Evolutionary conservation across 2,797 vertebrate species (phyloP), one percentile per base, ranked within the genome.

Genomic region (Pristis pectinata): DNA sequence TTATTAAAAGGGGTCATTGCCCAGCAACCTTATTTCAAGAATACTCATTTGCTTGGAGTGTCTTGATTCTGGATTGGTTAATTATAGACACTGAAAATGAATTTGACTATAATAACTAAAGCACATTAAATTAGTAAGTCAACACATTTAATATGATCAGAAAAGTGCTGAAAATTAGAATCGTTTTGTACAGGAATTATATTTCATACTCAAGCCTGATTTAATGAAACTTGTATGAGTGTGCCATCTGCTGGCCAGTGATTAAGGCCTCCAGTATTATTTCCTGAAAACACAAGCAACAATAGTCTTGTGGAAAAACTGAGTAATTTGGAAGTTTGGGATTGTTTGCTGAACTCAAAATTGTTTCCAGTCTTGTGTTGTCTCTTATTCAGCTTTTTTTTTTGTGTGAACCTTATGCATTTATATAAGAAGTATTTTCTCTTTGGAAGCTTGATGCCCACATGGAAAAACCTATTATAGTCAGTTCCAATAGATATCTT

Each of bases 161-260:
- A 76, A 94, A 74, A 76, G 74, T 53, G 53, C 44, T 49, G 70
- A 76, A 53, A 76, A 76, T 56, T 94, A 67, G 44, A 94, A 17
- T 94, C 8, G 30, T 56, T 34, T 91, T 64, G 34, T 27, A 41
- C 61, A 91, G 59, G 8, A 64, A 91, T 24, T 91, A n/a, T 91
- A 89, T 89, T 93, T 93, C 67, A 49, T 44, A 93, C 24, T 53
- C 49, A n/a, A 53, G 30, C 70, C 53, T 53, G 27, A 34, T 72
- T 74, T 70, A 56, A 49, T 72, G 92, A 70, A 94, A 94, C 70
- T 93, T 94, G 92, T 94, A 70, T 76, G 49, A 94, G 70, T 94
- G 67, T 30, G 92, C 92, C 92, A 94, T 94, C 92, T 94, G 37
- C 92, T 94, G 92, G 92, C 44, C 64, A 94, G 34, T 94, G 70